Evolutionary conservation across 2,888 invertebrate genomes (phyloP), one percentile per base, ranked within the genome.

Genomic region (Caenorhabditis afra): DNA sequence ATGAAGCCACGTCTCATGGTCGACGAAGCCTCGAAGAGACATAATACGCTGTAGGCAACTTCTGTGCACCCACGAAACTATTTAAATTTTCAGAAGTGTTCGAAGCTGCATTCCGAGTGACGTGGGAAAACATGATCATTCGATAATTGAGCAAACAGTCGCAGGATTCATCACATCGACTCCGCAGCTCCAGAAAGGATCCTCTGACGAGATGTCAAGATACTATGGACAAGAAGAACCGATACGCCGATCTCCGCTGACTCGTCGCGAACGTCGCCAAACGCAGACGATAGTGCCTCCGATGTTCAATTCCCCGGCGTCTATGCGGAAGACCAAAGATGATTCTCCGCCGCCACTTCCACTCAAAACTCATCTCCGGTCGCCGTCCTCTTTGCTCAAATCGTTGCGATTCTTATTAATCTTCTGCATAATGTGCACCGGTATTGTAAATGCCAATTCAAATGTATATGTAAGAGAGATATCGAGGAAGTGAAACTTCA

Each of bases 101-200:
- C 8, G 66, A 18, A 37, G 29, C 61, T 18, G 29, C 11, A 18
- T 47, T 12, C 62, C 66, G 3, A 66, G 22, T 20, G 57, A 66
- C 52, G 4, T 49, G 45, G 57, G 23, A 1, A 22, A n/a, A 16
- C n/a, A 39, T 16, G 41, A 52, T 20, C 47, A 47, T 14, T n/a
- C n/a, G n/a, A n/a, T n/a, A 5, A 55, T 35, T n/a, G 47, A 35
- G 12, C n/a, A 41, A 18, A 65, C 41, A 10, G 61, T 64, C 22
- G 57, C 57, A n/a, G 71, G 71, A 4, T 64, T 71, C 50, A 57
- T 71, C 12, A 77, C 71, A 11, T 71, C 71, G 4, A 71, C 77
- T 10, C 70, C 77, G 7, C 65, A 65, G 55, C 23, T 70, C 11
- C 22, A 12, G 5, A 68, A 66, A 57, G 47, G 41, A 22, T 37